Evolutionary conservation across 64 coral and sea anemone genomes (phyloP).

Genomic region (Anthopleura sola): DNA sequence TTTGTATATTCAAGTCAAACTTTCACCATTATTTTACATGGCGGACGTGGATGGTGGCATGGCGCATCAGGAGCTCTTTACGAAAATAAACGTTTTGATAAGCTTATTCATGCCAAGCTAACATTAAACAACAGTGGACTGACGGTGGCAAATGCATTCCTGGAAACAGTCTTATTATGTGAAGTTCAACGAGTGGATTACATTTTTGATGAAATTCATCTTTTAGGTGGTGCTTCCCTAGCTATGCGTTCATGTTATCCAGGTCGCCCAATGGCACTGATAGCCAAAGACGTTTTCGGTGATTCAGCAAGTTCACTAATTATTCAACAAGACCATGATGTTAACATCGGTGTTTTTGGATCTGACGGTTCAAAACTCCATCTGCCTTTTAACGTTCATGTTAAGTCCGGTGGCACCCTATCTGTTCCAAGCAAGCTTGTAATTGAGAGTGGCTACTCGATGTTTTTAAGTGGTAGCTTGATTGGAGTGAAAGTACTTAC

Average conservation of each 20-base stretch:
- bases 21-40: constrained; percentile 45
- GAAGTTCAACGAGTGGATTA: constrained; percentile 67
- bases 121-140: constrained; percentile 49
- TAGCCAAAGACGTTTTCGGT: constrained; percentile 50
- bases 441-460: constrained; percentile 23
- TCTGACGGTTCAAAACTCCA: constrained; percentile 20
- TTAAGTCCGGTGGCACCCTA: constrained; percentile 51
- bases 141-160: background rate
- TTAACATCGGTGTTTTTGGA: constrained; percentile 62
- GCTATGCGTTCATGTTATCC: constrained; percentile 61
- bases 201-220: constrained; percentile 58
- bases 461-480: constrained; percentile 60
- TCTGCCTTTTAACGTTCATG: constrained; percentile 43
- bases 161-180: constrained; percentile 60
- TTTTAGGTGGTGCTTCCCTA: constrained; percentile 33
- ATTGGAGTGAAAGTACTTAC: constrained; percentile 62
- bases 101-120: constrained; percentile 29
- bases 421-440: constrained; percentile 50
- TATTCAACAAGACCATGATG: constrained; percentile 62
- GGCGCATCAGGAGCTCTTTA: constrained; percentile 81
- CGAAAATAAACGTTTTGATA: background rate
- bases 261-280: constrained; percentile 72
- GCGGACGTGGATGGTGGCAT: constrained; percentile 46
- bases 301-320: constrained; percentile 47
- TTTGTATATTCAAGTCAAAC: constrained; percentile 37